Conservation (phyloP, 1,140 invertebrate genomes). For the Scaptomyza graminum region DNA sequence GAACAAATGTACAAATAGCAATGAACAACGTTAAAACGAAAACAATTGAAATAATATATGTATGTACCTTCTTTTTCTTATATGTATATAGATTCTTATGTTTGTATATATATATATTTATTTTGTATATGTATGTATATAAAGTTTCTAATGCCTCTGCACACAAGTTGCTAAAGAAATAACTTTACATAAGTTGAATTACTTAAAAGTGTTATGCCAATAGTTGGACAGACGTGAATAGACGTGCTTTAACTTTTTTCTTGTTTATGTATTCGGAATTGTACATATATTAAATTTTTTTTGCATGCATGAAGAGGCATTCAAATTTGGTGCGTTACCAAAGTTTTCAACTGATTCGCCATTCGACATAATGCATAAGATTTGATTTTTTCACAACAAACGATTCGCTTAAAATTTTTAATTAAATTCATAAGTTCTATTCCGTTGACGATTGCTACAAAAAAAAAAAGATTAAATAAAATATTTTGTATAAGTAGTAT, state of each 20-base stretch:
- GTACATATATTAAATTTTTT: no score
- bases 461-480: conserved; percentile 5
- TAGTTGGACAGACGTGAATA: no score
- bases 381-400: conserved; percentile 20
- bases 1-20: conserved; percentile 55
- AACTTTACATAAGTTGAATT: no score
- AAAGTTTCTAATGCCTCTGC: not conserved
- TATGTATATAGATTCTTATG: conserved; percentile 23
- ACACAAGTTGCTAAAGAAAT: not conserved
- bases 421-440: conserved; percentile 26
- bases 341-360: not conserved
- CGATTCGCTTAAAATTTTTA: conserved; percentile 24
- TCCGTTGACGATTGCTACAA: conserved; percentile 23
- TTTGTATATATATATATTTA: conserved; percentile 15
- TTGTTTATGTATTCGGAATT: no score
- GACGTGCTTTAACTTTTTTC: no score
- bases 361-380: not conserved
- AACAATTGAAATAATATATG: conserved; percentile 35
- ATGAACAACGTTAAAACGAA: conserved; percentile 5
- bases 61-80: conserved; percentile 1
- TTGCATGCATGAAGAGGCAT: conserved; percentile 1
- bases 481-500: not conserved
- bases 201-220: no score
- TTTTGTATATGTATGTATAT: conserved; percentile 16
- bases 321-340: conserved; percentile 1